These are phyloP conservation scores for Tenebrio molitor DNA, from an alignment of 1,140 invertebrate species.

Conservation along the genomic window DNA sequence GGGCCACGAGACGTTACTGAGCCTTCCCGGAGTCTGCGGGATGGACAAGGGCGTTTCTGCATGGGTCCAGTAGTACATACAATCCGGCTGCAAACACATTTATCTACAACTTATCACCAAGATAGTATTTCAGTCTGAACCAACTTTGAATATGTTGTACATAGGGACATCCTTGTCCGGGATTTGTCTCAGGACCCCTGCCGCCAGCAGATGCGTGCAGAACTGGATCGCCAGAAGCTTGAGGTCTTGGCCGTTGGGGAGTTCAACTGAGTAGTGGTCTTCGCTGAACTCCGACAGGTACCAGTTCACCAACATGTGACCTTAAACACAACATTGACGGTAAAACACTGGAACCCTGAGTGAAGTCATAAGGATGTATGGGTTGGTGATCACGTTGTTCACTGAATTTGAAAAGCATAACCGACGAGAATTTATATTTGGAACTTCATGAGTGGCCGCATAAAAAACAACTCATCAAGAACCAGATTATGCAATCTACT, in stretches of 20 bases:
- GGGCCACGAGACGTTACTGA: conserved; percentile 66
- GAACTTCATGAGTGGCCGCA: conserved; percentile 42
- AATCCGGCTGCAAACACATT: conserved; percentile 78
- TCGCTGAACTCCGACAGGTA: conserved; percentile 84
- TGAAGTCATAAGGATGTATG: conserved; percentile 54
- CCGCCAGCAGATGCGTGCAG: conserved; percentile 90
- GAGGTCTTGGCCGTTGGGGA: conserved; percentile 79
- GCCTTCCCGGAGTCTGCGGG: conserved; percentile 79
- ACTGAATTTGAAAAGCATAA: conserved; percentile 58
- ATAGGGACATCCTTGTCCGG: conserved; percentile 76
- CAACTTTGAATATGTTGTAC: conserved; percentile 82
- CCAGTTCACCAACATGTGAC: conserved; percentile 93
- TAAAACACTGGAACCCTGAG: conserved; percentile 16
- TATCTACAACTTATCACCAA: conserved; percentile 26
- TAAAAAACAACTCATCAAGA: conserved; percentile 44
- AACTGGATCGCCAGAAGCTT: conserved; percentile 84
- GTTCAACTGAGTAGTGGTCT: conserved; percentile 74
- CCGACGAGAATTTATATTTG: conserved; percentile 46
- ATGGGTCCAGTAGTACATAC: conserved; percentile 91
- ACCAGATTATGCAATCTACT: conserved; percentile 16
- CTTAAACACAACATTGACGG: conserved; percentile 68
- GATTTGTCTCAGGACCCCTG: conserved; percentile 85
- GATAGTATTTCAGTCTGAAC: not conserved
- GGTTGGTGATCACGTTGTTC: conserved; percentile 56
- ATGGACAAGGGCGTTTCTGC: conserved; percentile 77